phyloP scores from a whole-genome alignment of 2,113 vertebrate species.

The Bujurquina vittata region DNA sequence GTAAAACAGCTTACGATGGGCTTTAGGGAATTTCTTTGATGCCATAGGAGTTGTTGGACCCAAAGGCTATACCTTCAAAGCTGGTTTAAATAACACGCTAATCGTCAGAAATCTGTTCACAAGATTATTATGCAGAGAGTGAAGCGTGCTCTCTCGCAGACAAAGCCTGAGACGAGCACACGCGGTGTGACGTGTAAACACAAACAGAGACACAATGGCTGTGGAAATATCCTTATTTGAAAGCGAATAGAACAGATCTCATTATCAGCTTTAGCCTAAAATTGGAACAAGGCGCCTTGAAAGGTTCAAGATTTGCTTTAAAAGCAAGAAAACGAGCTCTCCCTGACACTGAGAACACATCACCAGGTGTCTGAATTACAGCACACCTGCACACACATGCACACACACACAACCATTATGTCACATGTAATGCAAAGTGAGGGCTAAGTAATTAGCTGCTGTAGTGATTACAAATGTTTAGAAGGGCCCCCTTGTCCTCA shows the following conservation, averaged over 20 bases:
- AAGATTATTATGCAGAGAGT: slow-evolving; percentile 65
- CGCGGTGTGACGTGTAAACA: slow-evolving; percentile 53
- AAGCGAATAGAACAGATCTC: slow-evolving; percentile 45
- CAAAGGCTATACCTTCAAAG: slow-evolving; percentile 74
- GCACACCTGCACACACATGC: neutral
- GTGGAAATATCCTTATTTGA: slow-evolving; percentile 45
- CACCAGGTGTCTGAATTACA: slow-evolving; percentile 9
- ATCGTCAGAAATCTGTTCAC: slow-evolving; percentile 78
- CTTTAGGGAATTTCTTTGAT: slow-evolving; percentile 75
- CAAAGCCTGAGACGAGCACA: slow-evolving; percentile 40
- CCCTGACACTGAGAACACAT: neutral
- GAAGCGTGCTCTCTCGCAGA: slow-evolving; percentile 31
- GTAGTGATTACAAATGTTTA: slow-evolving; percentile 60
- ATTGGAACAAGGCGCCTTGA: neutral
- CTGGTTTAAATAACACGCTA: slow-evolving; percentile 76
- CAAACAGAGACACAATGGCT: slow-evolving; percentile 58
- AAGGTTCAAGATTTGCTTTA: neutral
- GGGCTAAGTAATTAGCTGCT: slow-evolving; percentile 62
- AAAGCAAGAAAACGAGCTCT: neutral
- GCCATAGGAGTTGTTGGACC: slow-evolving; percentile 63
- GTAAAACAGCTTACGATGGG: slow-evolving; percentile 74
- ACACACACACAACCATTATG: neutral
- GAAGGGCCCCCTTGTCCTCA: slow-evolving; percentile 46
- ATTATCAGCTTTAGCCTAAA: slow-evolving; percentile 50
- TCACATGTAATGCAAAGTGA: slow-evolving; percentile 14